phyloP scores from a whole-genome alignment of 2,888 invertebrate species.

The Epirrhoe alternata region DNA sequence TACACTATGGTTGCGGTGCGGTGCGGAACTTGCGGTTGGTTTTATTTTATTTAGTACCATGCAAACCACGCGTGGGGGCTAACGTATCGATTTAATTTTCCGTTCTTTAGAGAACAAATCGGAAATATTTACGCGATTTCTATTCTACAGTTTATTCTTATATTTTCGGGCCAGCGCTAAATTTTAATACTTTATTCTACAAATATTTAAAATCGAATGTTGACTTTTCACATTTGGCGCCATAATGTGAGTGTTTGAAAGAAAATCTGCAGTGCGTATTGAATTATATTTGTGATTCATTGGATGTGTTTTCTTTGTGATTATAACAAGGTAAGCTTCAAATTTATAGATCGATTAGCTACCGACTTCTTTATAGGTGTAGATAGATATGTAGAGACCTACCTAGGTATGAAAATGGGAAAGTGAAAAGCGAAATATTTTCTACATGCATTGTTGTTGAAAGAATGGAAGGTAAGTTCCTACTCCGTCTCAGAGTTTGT shows the following conservation, averaged over 20 bases:
- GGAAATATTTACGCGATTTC: not conserved
- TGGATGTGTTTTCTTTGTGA: not conserved
- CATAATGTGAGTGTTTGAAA: not conserved
- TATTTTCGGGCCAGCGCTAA: not conserved
- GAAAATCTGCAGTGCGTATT: not conserved
- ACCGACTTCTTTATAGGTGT: too few species aligned
- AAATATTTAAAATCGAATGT: not conserved
- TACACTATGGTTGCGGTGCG: too few species aligned
- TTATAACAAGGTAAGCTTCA: not conserved
- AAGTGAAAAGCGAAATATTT: too few species aligned
- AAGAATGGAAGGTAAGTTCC: too few species aligned
- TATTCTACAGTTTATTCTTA: not conserved
- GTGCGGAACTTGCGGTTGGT: too few species aligned
- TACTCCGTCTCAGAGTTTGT: too few species aligned
- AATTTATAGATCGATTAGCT: too few species aligned
- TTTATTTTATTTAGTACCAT: constrained; percentile 13
- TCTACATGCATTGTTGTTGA: too few species aligned
- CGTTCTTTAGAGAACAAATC: not conserved
- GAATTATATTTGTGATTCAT: not conserved
- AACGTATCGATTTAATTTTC: constrained; percentile 9
- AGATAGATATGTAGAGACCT: too few species aligned
- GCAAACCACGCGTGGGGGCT: constrained; percentile 10
- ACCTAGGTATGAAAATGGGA: too few species aligned
- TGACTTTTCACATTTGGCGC: not conserved
- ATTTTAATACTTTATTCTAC: not conserved